phyloP scores from a whole-genome alignment of 2,113 vertebrate genomes.

The Crotalus tigris region DNA sequence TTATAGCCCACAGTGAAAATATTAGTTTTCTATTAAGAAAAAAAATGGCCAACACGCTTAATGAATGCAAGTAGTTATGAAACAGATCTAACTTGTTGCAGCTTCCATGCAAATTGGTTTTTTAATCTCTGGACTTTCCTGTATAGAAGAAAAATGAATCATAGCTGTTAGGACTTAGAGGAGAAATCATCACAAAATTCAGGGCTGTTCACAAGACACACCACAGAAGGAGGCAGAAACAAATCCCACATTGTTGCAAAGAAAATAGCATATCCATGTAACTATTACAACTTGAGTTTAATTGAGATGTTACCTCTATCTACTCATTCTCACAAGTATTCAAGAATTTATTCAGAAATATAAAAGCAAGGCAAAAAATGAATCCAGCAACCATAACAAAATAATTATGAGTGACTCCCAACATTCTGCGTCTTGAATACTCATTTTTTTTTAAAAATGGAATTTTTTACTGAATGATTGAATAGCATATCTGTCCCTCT shows the following conservation, averaged over 20 bases:
- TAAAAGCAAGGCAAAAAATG: neutral
- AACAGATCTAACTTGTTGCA: neutral
- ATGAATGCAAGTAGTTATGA: neutral
- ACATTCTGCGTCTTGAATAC: neutral
- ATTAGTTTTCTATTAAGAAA: neutral
- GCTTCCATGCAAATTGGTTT: neutral
- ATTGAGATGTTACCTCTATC: neutral
- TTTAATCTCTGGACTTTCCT: neutral
- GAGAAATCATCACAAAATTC: neutral
- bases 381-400: neutral
- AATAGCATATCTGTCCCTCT: neutral
- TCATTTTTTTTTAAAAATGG: neutral
- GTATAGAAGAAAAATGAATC: neutral
- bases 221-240: neutral
- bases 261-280: neutral
- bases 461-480: neutral
- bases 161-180: neutral
- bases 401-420: neutral
- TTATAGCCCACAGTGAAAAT: slow-evolving; percentile 2
- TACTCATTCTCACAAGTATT: neutral
- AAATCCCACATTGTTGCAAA: neutral
- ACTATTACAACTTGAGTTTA: neutral
- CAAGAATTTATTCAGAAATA: neutral
- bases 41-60: neutral
- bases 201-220: neutral